phyloP scores from a whole-genome alignment of 1,140 invertebrate genomes.

The Hylyphantes graminicola region DNA sequence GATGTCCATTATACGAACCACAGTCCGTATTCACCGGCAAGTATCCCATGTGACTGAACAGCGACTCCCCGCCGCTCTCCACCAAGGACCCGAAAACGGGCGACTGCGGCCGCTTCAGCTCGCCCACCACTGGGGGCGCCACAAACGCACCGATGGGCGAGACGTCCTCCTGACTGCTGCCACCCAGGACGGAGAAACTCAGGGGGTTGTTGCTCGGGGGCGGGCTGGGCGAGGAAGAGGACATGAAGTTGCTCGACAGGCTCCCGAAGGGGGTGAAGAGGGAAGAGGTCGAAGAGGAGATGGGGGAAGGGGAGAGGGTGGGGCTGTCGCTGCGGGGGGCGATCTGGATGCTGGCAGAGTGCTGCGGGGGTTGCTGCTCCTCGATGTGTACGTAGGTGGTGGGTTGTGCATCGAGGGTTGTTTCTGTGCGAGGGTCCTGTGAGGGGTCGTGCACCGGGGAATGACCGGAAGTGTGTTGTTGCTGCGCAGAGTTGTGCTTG shows the following conservation, averaged over 20 bases:
- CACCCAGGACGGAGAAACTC: conserved; percentile 9
- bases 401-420: conserved; percentile 22
- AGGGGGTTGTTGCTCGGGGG: conserved; percentile 40
- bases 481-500: conserved; percentile 45
- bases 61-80: conserved; percentile 21
- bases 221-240: conserved; percentile 39
- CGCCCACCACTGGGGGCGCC: background rate
- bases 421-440: background rate
- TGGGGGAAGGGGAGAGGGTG: conserved; percentile 39
- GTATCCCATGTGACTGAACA: conserved; percentile 53
- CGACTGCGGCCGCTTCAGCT: conserved; percentile 24
- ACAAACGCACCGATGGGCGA: conserved; percentile 26
- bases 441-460: conserved; percentile 2
- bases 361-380: conserved; percentile 28
- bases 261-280: conserved; percentile 55
- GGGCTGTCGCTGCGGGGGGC: conserved; percentile 47
- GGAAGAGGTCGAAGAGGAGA: conserved; percentile 52
- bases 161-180: conserved; percentile 19
- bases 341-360: conserved; percentile 54
- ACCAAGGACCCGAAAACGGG: conserved; percentile 28
- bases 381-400: conserved; percentile 45
- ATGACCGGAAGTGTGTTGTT: conserved; percentile 47
- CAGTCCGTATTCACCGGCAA: conserved; percentile 12
- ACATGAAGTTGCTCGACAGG: conserved; percentile 54
- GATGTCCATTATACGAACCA: conserved; percentile 37